Evolutionary conservation across 2,888 invertebrate species (phyloP).

Genomic region (Phlogophora meticulosa): DNA sequence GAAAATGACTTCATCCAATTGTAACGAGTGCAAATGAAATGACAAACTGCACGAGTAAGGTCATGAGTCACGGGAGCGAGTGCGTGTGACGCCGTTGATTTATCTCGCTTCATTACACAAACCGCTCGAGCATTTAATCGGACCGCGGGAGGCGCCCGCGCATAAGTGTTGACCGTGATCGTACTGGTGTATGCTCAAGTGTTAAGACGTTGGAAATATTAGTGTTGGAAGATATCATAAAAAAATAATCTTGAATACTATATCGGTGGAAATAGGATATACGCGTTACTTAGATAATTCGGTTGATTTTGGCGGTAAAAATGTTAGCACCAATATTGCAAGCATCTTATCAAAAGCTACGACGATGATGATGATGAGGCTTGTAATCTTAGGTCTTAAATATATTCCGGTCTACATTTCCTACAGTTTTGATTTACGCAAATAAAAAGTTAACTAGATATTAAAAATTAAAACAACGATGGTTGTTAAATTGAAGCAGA

Average conservation of each 20-base stretch:
- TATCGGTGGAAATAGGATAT: not conserved
- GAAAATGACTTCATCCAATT: conserved; percentile 69
- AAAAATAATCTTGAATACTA: not conserved
- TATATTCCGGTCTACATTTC: not conserved
- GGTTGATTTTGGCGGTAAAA: not conserved
- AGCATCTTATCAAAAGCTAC: no score
- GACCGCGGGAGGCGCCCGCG: conserved; percentile 77
- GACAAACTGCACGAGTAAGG: conserved; percentile 69
- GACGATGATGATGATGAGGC: not conserved
- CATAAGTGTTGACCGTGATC: conserved; percentile 72
- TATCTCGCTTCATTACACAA: conserved; percentile 87
- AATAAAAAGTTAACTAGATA: not conserved
- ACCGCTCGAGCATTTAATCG: conserved; percentile 81
- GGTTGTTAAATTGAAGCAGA: not conserved
- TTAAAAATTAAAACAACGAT: not conserved
- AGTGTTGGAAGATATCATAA: not conserved
- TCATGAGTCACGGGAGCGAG: conserved; percentile 76
- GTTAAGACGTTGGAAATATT: conserved; percentile 12
- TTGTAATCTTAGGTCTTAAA: not conserved
- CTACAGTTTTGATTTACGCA: no score
- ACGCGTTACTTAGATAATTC: not conserved
- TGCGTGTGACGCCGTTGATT: conserved; percentile 85
- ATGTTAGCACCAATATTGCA: not conserved
- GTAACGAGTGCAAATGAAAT: conserved; percentile 64
- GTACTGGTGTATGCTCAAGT: conserved; percentile 70